phyloP scores from a whole-genome alignment of 1,140 invertebrate genomes.

The honey bee (Apis mellifera) region DNA sequence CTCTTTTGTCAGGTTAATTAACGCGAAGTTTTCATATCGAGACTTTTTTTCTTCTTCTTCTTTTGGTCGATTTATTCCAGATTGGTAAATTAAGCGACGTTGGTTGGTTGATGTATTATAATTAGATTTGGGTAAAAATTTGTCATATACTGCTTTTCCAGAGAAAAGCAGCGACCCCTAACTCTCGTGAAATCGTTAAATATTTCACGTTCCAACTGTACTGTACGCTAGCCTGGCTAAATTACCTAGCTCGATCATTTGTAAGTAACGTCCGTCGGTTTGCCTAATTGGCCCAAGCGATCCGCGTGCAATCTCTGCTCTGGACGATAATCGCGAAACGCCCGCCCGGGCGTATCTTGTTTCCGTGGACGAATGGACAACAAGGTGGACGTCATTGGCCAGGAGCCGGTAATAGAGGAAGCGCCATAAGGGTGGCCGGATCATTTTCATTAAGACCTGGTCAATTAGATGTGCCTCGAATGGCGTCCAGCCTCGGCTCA shows the following conservation, averaged over 20 bases:
- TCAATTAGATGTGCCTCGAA: conserved; percentile 68
- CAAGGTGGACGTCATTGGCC: conserved; percentile 14
- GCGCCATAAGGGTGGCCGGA: conserved; percentile 32
- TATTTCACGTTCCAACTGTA: not conserved
- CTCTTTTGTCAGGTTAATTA: not conserved
- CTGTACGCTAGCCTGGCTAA: too few relatives aligned
- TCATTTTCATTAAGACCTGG: conserved; percentile 70
- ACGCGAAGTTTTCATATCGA: not conserved
- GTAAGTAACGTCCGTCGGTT: not conserved
- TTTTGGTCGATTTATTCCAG: too few relatives aligned
- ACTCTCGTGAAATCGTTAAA: not conserved
- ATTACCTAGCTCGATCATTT: conserved; percentile 15
- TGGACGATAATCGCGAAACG: conserved; percentile 13
- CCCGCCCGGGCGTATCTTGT: not conserved
- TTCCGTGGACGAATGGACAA: conserved; percentile 34
- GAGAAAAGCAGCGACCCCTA: not conserved
- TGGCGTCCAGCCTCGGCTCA: conserved; percentile 52
- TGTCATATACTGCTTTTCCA: too few relatives aligned
- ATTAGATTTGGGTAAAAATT: not conserved
- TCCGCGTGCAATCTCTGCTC: not conserved
- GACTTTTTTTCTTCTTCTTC: too few relatives aligned
- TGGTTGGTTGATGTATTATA: too few relatives aligned
- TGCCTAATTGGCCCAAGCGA: conserved; percentile 28
- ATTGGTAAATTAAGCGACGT: too few relatives aligned
- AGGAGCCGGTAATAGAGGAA: conserved; percentile 36